Evolutionary conservation across 2,113 vertebrate genomes (phyloP), one percentile per base, ranked within the genome.

Genomic region (Psilopogon haemacephalus): DNA sequence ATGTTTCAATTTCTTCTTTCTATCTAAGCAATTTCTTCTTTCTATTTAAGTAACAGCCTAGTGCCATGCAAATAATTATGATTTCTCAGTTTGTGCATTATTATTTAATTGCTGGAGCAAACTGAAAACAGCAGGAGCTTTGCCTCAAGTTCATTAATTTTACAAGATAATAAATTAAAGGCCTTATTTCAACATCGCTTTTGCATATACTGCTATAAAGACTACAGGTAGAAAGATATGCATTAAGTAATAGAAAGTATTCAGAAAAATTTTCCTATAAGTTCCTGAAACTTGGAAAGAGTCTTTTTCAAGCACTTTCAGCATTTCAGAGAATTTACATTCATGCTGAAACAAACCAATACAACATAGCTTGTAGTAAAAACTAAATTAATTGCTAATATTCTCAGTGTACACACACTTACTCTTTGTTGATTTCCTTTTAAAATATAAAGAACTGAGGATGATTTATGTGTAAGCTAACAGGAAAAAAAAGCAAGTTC

Each of bases 61-160:
- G 33, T 67, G 62, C 12, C 69, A 19, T 21, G 72, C 46, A 90
- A 95, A 88, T 86, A 93, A 86, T 77, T 38, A 70, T 63, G 33
- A 84, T 84, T 89, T 95, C 69, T 89, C 69, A 91, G 88, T 91
- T 90, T 84, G 72, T 67, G 48, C n/a, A n/a, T 88, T 64, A 91
- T 91, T 91, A 93, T 69, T 89, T 95, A 85, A 95, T 86, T 88
- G 55, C 69, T 80, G 46, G 30, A 91, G 60, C n/a, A 73, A 93
- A 89, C 54, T 48, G 64, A 89, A 87, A 92, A 72, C 84, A 92
- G 84, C 55, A 87, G 64, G 74, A 87, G 48, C 28, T 91, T 79
- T 91, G 82, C 78, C 38, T 92, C 73, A 59, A 50, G 48, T 80
- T 91, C 64, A 89, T 74, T 76, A 93, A 73, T 80, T 87, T 91